These are phyloP conservation scores for Acromyrmex echinatior DNA, from an alignment of 1,140 invertebrate species.

Conservation along the genomic window DNA sequence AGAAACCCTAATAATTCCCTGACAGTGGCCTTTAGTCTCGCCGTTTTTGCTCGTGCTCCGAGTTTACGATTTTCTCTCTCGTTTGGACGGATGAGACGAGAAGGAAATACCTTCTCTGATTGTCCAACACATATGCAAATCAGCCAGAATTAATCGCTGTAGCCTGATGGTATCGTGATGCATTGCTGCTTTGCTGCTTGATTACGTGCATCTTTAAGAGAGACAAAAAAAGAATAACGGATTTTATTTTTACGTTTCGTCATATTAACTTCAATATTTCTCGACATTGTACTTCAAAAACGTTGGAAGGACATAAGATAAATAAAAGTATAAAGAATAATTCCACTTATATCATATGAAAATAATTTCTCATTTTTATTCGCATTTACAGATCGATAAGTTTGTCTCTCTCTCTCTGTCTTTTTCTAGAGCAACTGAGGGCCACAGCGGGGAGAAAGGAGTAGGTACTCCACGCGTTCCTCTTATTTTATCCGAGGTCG, in stretches of 20 bases:
- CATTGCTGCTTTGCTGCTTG: background rate
- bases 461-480: slow-evolving; percentile 28
- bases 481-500: slow-evolving; percentile 79
- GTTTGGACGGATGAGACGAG: slow-evolving; percentile 22
- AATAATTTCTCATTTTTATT: slow-evolving; percentile 54
- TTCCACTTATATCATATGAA: background rate
- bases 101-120: slow-evolving; percentile 55
- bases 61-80: slow-evolving; percentile 62
- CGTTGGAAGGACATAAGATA: background rate
- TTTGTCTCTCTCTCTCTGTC: slow-evolving; percentile 65
- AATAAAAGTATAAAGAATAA: background rate
- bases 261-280: background rate
- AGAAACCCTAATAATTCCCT: slow-evolving; percentile 67
- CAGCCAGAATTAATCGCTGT: slow-evolving; percentile 29
- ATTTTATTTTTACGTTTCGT: slow-evolving; percentile 42
- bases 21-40: slow-evolving; percentile 61
- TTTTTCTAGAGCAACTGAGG: slow-evolving; percentile 70
- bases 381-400: background rate
- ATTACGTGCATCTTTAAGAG: slow-evolving; percentile 10
- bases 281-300: background rate
- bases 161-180: background rate
- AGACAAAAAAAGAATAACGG: background rate
- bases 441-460: slow-evolving; percentile 8
- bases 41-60: slow-evolving; percentile 45
- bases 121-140: slow-evolving; percentile 54